phyloP scores from a whole-genome alignment of 2,113 vertebrate species.

The Noctilio leporinus region DNA sequence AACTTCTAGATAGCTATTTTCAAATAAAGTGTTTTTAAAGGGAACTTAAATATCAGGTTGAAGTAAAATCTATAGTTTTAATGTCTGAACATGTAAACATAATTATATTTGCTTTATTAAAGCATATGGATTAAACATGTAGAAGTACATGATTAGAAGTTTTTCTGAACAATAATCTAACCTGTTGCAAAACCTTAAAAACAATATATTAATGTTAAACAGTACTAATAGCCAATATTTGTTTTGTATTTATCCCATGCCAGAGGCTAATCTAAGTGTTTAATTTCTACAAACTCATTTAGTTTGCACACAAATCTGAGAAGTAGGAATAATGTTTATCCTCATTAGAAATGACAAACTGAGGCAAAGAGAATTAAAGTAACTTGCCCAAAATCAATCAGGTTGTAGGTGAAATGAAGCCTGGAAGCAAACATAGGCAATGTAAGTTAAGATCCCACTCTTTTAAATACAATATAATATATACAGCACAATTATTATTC shows the following conservation, averaged over 20 bases:
- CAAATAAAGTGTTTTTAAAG: not conserved
- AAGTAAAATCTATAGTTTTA: slow-evolving; percentile 23
- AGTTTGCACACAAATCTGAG: not conserved
- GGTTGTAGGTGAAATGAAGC: not conserved
- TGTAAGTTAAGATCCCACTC: not conserved
- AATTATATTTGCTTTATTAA: not conserved
- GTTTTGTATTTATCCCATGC: not conserved
- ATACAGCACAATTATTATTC: not conserved
- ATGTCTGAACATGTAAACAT: not conserved
- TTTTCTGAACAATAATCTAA: not conserved
- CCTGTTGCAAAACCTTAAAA: not conserved
- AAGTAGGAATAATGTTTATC: not conserved
- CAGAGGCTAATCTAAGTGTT: not conserved
- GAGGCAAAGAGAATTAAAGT: not conserved
- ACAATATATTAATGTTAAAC: slow-evolving; percentile 1
- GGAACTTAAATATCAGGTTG: not conserved
- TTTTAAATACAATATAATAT: not conserved
- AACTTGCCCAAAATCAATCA: not conserved
- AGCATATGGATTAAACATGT: not conserved
- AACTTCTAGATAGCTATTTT: not conserved
- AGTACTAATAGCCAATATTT: not conserved
- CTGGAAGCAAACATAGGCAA: not conserved
- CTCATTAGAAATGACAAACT: not conserved
- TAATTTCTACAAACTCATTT: not conserved
- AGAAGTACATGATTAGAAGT: not conserved